Conservation (phyloP, 2,113 vertebrate species). For the Nycticebus coucang region DNA sequence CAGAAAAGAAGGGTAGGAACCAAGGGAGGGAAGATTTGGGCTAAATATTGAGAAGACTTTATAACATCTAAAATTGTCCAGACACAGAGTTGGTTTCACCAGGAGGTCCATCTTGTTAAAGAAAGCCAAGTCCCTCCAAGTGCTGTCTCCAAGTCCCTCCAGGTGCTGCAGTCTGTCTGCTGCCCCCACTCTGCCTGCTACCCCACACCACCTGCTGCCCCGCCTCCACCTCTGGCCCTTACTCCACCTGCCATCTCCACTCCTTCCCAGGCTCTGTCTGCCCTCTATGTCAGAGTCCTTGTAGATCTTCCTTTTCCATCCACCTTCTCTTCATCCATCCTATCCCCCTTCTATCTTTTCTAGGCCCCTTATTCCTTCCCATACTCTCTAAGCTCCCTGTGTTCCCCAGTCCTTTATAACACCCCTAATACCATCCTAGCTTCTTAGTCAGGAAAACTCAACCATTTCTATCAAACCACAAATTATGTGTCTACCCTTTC, state of each 20-base stretch:
- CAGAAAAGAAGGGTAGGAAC: neutral
- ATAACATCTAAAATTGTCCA: neutral
- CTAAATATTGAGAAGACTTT: neutral
- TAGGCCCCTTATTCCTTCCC: neutral
- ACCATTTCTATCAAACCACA: neutral
- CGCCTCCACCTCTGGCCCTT: no score
- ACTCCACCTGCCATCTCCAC: accelerated
- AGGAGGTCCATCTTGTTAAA: neutral
- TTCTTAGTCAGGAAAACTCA: neutral
- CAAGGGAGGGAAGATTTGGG: neutral
- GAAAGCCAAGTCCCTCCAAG: neutral
- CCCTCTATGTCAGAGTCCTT: neutral
- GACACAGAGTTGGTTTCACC: neutral
- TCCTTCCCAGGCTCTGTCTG: neutral
- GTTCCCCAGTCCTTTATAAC: no score
- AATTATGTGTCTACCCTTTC: neutral
- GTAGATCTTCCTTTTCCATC: neutral
- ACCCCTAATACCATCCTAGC: neutral
- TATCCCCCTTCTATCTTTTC: neutral
- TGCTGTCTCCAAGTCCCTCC: neutral
- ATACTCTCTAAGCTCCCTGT: neutral
- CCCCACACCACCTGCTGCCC: no score
- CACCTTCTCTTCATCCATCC: neutral
- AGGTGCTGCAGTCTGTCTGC: neutral
- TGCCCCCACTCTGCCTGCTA: neutral